These are phyloP conservation scores for Zaprionus ornatus DNA, from an alignment of 1,140 invertebrate genomes.

Conservation along the genomic window DNA sequence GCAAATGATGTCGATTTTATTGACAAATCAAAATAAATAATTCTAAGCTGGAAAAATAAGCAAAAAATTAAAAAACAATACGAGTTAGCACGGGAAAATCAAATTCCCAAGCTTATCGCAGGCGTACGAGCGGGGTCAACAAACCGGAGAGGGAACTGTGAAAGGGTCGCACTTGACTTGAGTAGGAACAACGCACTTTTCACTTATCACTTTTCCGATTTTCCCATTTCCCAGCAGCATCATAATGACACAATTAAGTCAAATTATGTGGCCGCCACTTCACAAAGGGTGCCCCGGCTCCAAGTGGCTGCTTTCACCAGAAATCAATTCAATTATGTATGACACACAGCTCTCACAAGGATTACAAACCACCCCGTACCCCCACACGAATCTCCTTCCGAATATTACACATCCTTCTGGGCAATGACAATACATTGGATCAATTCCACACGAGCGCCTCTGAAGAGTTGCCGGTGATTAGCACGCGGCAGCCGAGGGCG, in stretches of 20 bases:
- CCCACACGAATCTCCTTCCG: background rate
- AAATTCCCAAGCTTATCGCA: conserved; percentile 7
- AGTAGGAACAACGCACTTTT: conserved; percentile 36
- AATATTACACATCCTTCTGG: conserved; percentile 18
- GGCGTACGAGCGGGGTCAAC: conserved; percentile 22
- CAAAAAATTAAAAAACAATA: conserved; percentile 5
- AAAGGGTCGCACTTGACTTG: conserved; percentile 62
- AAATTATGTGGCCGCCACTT: conserved; percentile 70
- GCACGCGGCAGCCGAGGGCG: conserved; percentile 42
- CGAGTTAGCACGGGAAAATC: conserved; percentile 1
- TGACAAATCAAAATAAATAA: conserved; percentile 62
- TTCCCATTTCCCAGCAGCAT: conserved; percentile 45
- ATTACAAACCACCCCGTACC: conserved; percentile 34
- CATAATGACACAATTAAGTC: conserved; percentile 77
- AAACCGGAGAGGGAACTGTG: conserved; percentile 7
- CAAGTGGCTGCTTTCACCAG: conserved; percentile 65
- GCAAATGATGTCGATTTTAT: conserved; percentile 60
- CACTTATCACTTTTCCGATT: background rate
- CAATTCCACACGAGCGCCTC: conserved; percentile 74
- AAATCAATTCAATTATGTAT: conserved; percentile 75
- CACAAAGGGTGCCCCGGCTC: conserved; percentile 37
- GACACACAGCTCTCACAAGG: conserved; percentile 57
- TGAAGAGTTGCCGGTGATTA: conserved; percentile 77
- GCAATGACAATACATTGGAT: conserved; percentile 61
- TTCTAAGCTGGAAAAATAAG: conserved; percentile 35